Percentiles rank a stretch among this genome's conserved stretches.
phyloP scores from a whole-genome alignment of 2,888 invertebrate genomes.

The Ptychoptera albimana region DNA sequence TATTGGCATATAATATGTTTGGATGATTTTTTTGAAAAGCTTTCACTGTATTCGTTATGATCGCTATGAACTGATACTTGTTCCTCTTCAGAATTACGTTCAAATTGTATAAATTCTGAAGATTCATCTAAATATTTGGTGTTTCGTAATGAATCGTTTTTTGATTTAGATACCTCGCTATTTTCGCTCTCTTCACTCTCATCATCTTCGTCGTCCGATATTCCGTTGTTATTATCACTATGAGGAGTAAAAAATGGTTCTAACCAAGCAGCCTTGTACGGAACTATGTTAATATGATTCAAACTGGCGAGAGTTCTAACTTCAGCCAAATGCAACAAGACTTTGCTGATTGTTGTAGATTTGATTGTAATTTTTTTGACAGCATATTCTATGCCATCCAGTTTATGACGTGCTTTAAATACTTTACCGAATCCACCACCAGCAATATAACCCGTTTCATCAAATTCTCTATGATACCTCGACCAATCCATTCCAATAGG shows the following conservation, averaged over 20 bases:
- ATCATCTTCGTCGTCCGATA: conserved; percentile 1
- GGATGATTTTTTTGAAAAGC: neutral
- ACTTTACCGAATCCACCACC: conserved; percentile 63
- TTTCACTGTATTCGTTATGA: neutral
- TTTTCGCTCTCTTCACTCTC: neutral
- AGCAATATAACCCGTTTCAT: conserved; percentile 51
- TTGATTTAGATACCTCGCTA: neutral
- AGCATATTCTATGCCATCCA: conserved; percentile 65
- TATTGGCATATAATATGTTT: conserved; percentile 7
- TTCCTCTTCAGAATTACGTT: conserved; percentile 3
- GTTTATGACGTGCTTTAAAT: conserved; percentile 53
- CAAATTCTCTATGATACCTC: conserved; percentile 51
- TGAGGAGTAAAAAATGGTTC: conserved; percentile 42
- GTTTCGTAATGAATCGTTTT: neutral
- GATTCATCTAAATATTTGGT: conserved; percentile 14
- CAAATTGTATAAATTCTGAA: conserved; percentile 12
- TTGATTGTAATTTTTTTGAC: conserved; percentile 59
- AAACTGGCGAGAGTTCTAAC: conserved; percentile 65
- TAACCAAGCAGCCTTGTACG: conserved; percentile 72
- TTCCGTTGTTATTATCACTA: conserved; percentile 1
- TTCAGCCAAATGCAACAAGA: conserved; percentile 52
- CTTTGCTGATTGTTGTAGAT: conserved; percentile 43
- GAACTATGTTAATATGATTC: conserved; percentile 64
- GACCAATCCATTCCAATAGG: conserved; percentile 42
- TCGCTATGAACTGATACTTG: neutral